Conservation (phyloP, 1,140 invertebrate genomes). For the Bilobella aurantiaca region DNA sequence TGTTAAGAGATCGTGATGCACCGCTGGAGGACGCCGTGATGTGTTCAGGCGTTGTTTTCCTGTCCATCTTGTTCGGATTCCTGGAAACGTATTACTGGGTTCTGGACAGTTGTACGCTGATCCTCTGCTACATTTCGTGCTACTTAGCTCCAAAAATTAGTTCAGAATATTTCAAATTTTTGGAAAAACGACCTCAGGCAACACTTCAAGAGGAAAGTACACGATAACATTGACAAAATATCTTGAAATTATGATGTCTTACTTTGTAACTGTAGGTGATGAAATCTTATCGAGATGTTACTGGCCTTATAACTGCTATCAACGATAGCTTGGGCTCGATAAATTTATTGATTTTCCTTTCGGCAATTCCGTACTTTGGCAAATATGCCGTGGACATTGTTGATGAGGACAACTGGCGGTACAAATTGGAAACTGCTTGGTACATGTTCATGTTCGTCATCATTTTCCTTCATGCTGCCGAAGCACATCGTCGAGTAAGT, state of each 20-base stretch:
- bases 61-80: neutral
- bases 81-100: neutral
- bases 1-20: neutral
- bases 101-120: neutral
- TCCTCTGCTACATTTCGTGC: neutral
- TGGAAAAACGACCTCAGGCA: neutral
- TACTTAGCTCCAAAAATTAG: neutral
- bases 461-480: neutral
- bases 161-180: neutral
- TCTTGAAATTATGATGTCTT: no score
- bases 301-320: neutral
- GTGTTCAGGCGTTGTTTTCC: neutral
- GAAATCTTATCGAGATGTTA: neutral
- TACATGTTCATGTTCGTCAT: neutral
- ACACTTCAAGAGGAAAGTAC: neutral
- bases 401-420: neutral
- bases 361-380: neutral
- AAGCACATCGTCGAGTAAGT: neutral
- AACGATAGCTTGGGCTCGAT: neutral
- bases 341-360: neutral
- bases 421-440: neutral
- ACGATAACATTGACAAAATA: no score
- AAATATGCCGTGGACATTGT: neutral
- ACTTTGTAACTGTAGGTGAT: neutral
- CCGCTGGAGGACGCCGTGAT: neutral